Evolutionary conservation across 2,888 invertebrate genomes (phyloP).

Genomic region (Nymphalis urticae): DNA sequence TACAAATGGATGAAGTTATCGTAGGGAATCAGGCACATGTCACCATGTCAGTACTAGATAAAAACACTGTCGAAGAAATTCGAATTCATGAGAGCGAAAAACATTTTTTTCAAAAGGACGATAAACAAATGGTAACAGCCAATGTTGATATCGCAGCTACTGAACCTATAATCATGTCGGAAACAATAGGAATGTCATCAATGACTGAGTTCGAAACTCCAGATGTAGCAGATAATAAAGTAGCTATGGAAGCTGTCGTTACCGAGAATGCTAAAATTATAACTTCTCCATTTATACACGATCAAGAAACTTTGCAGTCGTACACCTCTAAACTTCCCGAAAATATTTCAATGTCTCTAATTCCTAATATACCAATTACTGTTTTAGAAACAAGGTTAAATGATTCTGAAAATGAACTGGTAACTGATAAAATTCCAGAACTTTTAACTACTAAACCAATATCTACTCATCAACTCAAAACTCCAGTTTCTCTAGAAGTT

Average conservation of each 20-base stretch:
- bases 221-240: conserved; percentile 70
- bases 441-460: conserved; percentile 49
- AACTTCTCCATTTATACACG: conserved; percentile 82
- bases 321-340: conserved; percentile 55
- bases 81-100: conserved; percentile 86
- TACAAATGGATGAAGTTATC: conserved; percentile 68
- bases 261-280: conserved; percentile 85
- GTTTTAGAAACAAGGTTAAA: conserved; percentile 83
- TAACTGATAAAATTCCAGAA: conserved; percentile 53
- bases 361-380: conserved; percentile 83
- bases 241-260: conserved; percentile 73
- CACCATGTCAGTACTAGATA: conserved; percentile 80
- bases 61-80: conserved; percentile 80
- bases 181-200: conserved; percentile 72
- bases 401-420: conserved; percentile 84
- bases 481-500: conserved; percentile 68
- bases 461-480: conserved; percentile 66
- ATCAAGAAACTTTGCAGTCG: conserved; percentile 81
- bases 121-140: conserved; percentile 79
- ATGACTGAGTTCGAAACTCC: conserved; percentile 74
- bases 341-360: conserved; percentile 71
- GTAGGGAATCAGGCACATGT: conserved; percentile 70
- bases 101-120: conserved; percentile 73
- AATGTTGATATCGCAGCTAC: conserved; percentile 80
- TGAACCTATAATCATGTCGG: conserved; percentile 83